A percentile compares a stretch with the other conserved stretches of the same genome.
Conservation (phyloP, 2,797 vertebrate genomes). For the Mallotus villosus region DNA sequence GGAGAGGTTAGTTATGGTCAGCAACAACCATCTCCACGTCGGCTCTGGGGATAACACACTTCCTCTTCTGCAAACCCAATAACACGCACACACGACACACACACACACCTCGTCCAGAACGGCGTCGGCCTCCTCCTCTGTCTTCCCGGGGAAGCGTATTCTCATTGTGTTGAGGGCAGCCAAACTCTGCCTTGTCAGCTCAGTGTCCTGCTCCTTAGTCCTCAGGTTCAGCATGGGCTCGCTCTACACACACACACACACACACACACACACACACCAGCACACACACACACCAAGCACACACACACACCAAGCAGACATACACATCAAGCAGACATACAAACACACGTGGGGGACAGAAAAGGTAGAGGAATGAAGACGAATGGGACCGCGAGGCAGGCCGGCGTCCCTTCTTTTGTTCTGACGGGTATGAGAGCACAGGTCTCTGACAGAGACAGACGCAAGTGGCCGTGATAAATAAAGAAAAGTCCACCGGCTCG, state of each 20-base stretch:
- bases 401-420: neutral
- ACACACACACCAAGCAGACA: constrained; percentile 16
- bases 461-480: neutral
- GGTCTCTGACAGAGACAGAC: neutral
- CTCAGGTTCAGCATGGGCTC: constrained; percentile 84
- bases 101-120: constrained; percentile 86
- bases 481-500: neutral
- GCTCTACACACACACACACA: constrained; percentile 66
- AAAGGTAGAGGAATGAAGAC: neutral
- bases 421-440: neutral
- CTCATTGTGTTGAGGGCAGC: constrained; percentile 90
- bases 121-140: constrained; percentile 88
- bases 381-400: neutral
- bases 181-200: constrained; percentile 88
- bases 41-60: neutral
- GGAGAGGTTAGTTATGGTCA: constrained; percentile 44
- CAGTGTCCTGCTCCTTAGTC: constrained; percentile 89
- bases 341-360: neutral
- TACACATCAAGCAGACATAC: constrained; percentile 25
- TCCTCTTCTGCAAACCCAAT: neutral
- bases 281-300: constrained; percentile 29
- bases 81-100: neutral
- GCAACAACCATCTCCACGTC: constrained; percentile 27
- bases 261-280: constrained; percentile 40
- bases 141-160: constrained; percentile 94